Evolutionary conservation across 2,797 vertebrate genomes (phyloP).

Genomic region (Neoniphon sammara): DNA sequence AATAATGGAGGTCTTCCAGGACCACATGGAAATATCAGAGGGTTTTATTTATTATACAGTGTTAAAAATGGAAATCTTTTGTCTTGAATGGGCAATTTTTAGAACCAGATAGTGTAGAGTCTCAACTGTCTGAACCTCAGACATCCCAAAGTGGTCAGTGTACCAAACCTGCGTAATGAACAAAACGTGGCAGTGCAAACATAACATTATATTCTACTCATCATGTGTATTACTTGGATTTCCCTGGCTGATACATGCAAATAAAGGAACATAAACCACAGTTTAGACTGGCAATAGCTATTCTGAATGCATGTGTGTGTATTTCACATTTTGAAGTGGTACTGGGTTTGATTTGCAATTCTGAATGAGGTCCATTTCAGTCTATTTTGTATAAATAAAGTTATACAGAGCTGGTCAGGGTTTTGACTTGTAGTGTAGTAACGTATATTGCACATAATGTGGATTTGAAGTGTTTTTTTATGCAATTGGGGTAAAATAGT

Average conservation of each 20-base stretch:
- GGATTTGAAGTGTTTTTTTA: neutral
- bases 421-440: slow-evolving; percentile 25
- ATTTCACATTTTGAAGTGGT: neutral
- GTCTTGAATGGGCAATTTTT: neutral
- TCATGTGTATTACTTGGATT: neutral
- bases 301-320: neutral
- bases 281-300: neutral
- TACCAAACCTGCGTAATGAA: too few relatives aligned
- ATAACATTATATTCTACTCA: neutral
- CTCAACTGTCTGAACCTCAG: neutral
- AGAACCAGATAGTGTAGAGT: neutral
- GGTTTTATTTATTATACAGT: slow-evolving; percentile 8
- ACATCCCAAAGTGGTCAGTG: too few relatives aligned
- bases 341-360: neutral
- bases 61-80: neutral
- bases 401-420: slow-evolving; percentile 26
- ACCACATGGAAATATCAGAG: neutral
- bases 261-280: slow-evolving; percentile 5
- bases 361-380: neutral
- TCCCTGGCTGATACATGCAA: slow-evolving; percentile 3
- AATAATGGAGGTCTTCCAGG: neutral
- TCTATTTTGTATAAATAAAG: neutral
- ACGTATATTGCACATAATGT: slow-evolving; percentile 2
- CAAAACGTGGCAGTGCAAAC: too few relatives aligned
- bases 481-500: neutral